Base-by-base conservation (phyloP, 2,888 invertebrate genomes). In the Limulus polyphemus region DNA sequence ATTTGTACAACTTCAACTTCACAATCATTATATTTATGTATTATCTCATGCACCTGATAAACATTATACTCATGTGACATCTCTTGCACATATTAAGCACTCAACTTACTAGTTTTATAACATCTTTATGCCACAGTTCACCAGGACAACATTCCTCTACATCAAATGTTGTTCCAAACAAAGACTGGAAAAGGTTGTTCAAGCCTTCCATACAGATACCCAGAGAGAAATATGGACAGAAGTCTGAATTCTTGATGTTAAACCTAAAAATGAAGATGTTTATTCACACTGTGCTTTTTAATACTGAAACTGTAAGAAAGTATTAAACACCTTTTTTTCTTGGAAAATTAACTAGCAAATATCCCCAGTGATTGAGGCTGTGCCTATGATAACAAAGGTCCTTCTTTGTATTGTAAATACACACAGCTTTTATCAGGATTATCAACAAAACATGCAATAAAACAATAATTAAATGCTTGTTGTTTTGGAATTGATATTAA, bases 191-290 rank as follows among this genome's bases (percentile, higher is more conserved):
- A n/a, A 99, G 77, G 74, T 85, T 82, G 74, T 90, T 90, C n/a
- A 99, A 79, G 0, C 98, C 99, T 72, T 95, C 94, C 93, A 99
- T 97, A 72, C 97, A 95, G 10, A 87, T 84, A 1, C 97, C 97
- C 0, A 98, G 80, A 12, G 90, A 94, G 77, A 92, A 93, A 76
- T 87, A 94, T 3, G 88, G 89, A 54, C 86, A 81, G 60, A 62
- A 68, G 57, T 69, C 69, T 47, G 61, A 54, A 11, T 56, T 49
- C n/a, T 65, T 58, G 7, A 69, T 55, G 47, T 65, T 57, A 57
- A 62, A 67, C 47, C 66, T 63, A 5, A 4, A 57, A 32, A 60
- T 56, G 50, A 52, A n/a, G 16, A 16, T 47, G 16, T 16, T 52
- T 52, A 10, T 52, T 16, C 14, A 16, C n/a, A n/a, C n/a, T n/a